These are phyloP conservation scores for Sinelater perroti DNA, from an alignment of 2,888 invertebrate species.

Conservation along the genomic window DNA sequence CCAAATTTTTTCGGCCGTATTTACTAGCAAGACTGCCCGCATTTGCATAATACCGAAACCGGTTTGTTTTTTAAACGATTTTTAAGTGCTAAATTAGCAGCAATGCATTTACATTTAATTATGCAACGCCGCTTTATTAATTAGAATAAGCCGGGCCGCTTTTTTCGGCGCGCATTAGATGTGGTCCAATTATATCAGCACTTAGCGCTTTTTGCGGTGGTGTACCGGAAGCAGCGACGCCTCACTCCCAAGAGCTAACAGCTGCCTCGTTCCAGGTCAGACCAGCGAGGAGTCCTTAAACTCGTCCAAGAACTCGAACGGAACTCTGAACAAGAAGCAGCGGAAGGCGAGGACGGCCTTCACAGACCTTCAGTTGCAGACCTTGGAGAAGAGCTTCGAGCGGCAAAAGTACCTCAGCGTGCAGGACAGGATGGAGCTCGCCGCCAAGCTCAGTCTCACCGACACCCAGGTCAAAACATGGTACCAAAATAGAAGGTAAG, in stretches of 20 bases:
- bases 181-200: slow-evolving; percentile 3
- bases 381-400: slow-evolving; percentile 96
- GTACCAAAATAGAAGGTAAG: slow-evolving; percentile 98
- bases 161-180: background rate
- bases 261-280: slow-evolving; percentile 69
- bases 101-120: slow-evolving; percentile 14
- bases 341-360: slow-evolving; percentile 97
- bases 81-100: slow-evolving; percentile 10
- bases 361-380: slow-evolving; percentile 97
- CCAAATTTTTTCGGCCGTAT: background rate
- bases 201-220: background rate
- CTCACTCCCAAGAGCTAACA: too few relatives aligned
- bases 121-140: slow-evolving; percentile 12
- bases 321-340: slow-evolving; percentile 85
- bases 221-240: background rate
- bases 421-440: slow-evolving; percentile 98
- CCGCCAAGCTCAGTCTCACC: slow-evolving; percentile 92
- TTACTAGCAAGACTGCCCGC: background rate
- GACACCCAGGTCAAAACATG: slow-evolving; percentile 99
- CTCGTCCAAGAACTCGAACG: slow-evolving; percentile 64
- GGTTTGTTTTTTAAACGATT: slow-evolving; percentile 12
- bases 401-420: slow-evolving; percentile 96
- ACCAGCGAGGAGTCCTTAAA: slow-evolving; percentile 85
- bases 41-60: slow-evolving; percentile 12
- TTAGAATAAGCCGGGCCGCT: background rate